Evolutionary conservation across 2,888 invertebrate genomes (phyloP).

Genomic region (Clitarchus hookeri): DNA sequence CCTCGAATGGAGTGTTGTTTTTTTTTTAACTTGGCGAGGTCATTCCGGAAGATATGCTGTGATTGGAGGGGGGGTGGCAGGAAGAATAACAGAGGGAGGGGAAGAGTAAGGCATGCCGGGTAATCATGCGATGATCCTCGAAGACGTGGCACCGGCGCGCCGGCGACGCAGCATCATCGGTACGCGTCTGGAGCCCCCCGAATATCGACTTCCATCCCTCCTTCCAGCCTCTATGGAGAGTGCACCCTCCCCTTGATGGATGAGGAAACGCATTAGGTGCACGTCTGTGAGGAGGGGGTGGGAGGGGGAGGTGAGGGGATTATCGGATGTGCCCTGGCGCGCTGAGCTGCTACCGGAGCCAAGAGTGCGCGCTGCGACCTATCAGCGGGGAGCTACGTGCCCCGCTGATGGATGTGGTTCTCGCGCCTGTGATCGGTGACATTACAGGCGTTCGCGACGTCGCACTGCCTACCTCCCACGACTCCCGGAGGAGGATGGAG

Average conservation of each 20-base stretch:
- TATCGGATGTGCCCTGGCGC: background rate
- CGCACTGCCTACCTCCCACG: no score
- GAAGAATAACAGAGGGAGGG: no score
- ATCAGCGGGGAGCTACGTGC: background rate
- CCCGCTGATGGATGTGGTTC: background rate
- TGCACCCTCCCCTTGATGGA: background rate
- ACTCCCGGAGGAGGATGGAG: no score
- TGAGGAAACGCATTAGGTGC: slow-evolving; percentile 14
- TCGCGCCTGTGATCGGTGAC: background rate
- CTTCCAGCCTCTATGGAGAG: background rate
- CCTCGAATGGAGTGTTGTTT: no score
- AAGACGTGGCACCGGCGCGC: no score
- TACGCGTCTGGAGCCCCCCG: background rate
- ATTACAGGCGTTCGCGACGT: background rate
- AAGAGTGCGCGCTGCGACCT: background rate
- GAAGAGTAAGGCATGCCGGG: no score
- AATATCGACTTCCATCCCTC: background rate
- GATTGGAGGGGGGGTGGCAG: no score
- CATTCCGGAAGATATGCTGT: no score
- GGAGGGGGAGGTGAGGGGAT: background rate
- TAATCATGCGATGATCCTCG: background rate
- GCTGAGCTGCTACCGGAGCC: background rate
- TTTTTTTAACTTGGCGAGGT: no score
- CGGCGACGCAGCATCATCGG: background rate
- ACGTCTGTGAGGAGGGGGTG: background rate